Conservation (phyloP, 1,140 invertebrate species). For the Drosophila sturtevanti region DNA sequence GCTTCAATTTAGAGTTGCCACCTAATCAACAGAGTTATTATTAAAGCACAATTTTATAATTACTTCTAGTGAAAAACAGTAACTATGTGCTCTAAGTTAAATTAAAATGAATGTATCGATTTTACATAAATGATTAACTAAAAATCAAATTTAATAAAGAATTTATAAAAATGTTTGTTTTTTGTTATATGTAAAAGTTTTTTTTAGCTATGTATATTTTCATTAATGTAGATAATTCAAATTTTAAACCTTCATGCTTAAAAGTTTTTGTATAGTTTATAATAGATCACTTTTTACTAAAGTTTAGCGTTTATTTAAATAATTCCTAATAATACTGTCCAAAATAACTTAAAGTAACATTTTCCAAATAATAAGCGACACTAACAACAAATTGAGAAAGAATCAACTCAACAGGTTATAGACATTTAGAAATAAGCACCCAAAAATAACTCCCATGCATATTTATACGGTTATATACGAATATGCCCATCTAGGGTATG, state of each 20-base stretch:
- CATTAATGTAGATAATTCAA: no score
- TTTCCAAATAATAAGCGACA: background rate
- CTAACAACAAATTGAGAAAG: background rate
- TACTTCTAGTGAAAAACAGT: no score
- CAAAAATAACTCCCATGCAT: slow-evolving; percentile 18
- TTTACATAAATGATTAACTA: no score
- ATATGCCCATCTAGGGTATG: no score
- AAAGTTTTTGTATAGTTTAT: background rate
- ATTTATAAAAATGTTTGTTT: no score
- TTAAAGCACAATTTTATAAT: background rate
- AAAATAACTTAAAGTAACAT: background rate
- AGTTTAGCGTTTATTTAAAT: background rate
- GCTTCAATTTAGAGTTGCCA: slow-evolving; percentile 20
- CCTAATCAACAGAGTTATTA: background rate
- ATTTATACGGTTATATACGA: no score
- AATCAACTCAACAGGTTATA: slow-evolving; percentile 58
- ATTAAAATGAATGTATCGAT: no score
- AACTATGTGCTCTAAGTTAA: no score
- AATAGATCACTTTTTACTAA: background rate
- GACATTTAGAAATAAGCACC: slow-evolving; percentile 4
- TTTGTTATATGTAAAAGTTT: no score
- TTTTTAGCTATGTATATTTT: no score
- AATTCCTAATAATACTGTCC: background rate
- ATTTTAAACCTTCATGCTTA: background rate
- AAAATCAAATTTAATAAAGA: background rate